These are phyloP conservation scores for Scalopus aquaticus DNA, from an alignment of 2,113 vertebrate genomes.

Conservation along the genomic window DNA sequence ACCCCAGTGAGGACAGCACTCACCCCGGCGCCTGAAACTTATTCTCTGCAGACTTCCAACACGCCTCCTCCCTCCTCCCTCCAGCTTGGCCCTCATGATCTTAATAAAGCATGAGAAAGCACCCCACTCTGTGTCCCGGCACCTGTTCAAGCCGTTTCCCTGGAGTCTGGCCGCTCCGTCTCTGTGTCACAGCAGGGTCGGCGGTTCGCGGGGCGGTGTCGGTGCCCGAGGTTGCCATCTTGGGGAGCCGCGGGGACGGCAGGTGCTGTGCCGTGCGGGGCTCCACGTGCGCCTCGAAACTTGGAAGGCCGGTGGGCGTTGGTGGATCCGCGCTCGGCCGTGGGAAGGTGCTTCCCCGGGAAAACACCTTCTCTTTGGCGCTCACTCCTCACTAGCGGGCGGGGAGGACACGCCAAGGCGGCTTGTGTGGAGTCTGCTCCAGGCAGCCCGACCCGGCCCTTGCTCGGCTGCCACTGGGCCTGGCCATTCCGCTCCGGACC, in stretches of 20 bases:
- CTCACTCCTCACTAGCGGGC: neutral
- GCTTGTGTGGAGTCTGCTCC: too few species aligned
- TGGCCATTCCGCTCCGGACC: too few species aligned
- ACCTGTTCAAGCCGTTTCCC: neutral
- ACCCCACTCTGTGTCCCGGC: neutral
- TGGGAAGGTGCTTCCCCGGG: neutral
- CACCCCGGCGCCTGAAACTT: neutral
- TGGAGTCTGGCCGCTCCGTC: neutral
- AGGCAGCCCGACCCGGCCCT: too few species aligned
- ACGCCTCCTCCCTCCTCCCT: constrained; percentile 45
- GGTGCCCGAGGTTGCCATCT: neutral
- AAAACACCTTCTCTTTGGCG: neutral
- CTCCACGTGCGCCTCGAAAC: neutral
- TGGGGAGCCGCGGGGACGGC: too few species aligned
- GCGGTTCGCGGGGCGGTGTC: neutral
- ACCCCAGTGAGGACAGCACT: neutral
- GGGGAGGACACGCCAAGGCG: neutral
- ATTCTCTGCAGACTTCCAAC: constrained; percentile 51
- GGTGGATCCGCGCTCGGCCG: neutral
- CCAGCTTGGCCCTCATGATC: constrained; percentile 56
- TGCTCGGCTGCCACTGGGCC: too few species aligned
- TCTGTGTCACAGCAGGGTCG: neutral
- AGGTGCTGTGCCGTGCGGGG: neutral
- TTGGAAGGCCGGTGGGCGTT: constrained; percentile 24
- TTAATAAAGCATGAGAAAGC: constrained; percentile 57